phyloP scores from a whole-genome alignment of 2,797 vertebrate species.

The Pitangus sulphuratus region DNA sequence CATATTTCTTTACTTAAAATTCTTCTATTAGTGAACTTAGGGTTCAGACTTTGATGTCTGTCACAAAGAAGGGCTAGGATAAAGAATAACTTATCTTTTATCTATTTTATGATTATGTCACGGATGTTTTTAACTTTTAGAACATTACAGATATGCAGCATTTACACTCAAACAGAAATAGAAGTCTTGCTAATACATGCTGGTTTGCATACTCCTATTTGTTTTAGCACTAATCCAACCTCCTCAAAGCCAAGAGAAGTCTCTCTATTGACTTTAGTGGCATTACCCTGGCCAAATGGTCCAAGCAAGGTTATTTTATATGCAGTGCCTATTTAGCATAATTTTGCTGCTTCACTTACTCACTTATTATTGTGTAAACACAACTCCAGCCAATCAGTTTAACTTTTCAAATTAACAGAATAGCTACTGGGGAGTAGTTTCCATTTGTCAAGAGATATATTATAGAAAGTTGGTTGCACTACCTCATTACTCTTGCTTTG shows the following conservation, averaged over 20 bases:
- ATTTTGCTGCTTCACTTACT: not conserved
- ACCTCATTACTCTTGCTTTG: conserved; percentile 98
- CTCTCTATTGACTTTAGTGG: not conserved
- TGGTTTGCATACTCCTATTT: not conserved
- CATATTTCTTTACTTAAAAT: not conserved
- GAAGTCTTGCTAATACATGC: not conserved
- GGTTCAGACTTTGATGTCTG: not conserved
- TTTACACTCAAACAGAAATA: not conserved
- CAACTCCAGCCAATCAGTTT: conserved; percentile 9
- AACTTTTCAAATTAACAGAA: conserved; percentile 28
- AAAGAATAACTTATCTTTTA: not conserved
- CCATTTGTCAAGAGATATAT: conserved; percentile 75
- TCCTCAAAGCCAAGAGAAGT: conserved; percentile 10
- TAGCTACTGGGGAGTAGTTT: conserved; percentile 46
- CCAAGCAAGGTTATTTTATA: not conserved
- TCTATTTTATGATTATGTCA: not conserved
- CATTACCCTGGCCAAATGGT: not conserved
- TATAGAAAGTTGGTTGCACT: conserved; percentile 82
- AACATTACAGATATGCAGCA: not conserved
- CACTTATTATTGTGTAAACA: not conserved
- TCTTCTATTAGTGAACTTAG: not conserved
- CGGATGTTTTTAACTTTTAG: not conserved
- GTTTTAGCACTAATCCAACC: not conserved
- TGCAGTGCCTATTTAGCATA: not conserved
- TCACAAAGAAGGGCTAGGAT: not conserved